These are phyloP conservation scores for Staurois parvus DNA, from an alignment of 2,797 vertebrate genomes.

Conservation along the genomic window DNA sequence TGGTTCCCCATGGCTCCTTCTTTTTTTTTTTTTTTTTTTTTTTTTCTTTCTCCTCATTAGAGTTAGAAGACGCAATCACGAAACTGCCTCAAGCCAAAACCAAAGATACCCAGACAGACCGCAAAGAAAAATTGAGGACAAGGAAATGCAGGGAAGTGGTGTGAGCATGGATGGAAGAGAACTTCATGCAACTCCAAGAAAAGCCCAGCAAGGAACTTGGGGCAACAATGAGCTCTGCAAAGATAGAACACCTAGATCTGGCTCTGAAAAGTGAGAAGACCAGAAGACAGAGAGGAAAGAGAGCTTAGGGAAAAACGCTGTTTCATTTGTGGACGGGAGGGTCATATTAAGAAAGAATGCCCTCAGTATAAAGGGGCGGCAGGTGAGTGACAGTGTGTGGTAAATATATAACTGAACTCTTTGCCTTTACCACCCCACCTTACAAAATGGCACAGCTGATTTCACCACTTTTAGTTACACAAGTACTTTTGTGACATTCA, in stretches of 20 bases:
- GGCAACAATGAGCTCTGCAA: slow-evolving; percentile 69
- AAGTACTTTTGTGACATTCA: no score
- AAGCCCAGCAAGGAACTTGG: slow-evolving; percentile 66
- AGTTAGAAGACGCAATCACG: slow-evolving; percentile 79
- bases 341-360: slow-evolving; percentile 94
- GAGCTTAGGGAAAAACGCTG: slow-evolving; percentile 85
- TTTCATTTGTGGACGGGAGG: slow-evolving; percentile 87
- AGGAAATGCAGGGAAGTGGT: slow-evolving; percentile 72
- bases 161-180: slow-evolving; percentile 69
- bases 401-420: no score
- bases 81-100: slow-evolving; percentile 74
- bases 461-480: no score
- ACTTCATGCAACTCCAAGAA: slow-evolving; percentile 61
- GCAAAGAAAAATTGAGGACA: slow-evolving; percentile 76
- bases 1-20: not conserved
- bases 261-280: slow-evolving; percentile 82
- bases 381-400: slow-evolving; percentile 74
- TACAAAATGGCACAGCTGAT: no score
- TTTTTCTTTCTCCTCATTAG: slow-evolving; percentile 66
- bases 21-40: not conserved
- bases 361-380: slow-evolving; percentile 83
- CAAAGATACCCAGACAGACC: slow-evolving; percentile 75
- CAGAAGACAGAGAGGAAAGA: slow-evolving; percentile 80
- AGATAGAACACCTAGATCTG: slow-evolving; percentile 75
- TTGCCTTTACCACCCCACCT: no score